Evolutionary conservation across 2,113 vertebrate species (phyloP).

Genomic region (Gymnorhina tibicen): DNA sequence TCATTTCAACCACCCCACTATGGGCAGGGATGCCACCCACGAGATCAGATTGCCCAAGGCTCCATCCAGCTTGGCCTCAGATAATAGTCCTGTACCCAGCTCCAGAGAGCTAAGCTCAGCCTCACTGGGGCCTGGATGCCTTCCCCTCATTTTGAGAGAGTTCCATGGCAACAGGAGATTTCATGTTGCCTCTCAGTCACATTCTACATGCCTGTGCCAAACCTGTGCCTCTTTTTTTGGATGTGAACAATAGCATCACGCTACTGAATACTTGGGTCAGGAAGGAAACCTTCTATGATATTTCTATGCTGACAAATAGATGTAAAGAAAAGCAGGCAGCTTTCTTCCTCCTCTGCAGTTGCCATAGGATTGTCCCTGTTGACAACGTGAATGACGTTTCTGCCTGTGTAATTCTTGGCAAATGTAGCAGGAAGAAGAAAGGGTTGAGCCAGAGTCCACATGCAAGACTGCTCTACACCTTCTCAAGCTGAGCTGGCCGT

Average conservation of each 20-base stretch:
- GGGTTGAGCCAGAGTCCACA: not conserved
- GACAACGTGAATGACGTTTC: not conserved
- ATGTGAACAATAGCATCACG: not conserved
- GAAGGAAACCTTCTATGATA: not conserved
- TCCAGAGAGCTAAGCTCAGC: not conserved
- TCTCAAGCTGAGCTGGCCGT: not conserved
- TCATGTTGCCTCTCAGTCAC: not conserved
- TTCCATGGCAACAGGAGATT: not conserved
- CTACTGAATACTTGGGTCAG: not conserved
- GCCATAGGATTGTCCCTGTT: not conserved
- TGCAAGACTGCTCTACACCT: not conserved
- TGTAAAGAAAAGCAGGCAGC: not conserved
- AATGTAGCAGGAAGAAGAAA: not conserved
- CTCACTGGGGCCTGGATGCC: not conserved
- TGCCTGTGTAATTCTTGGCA: not conserved
- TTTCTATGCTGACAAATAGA: not conserved
- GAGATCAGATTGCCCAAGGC: not conserved
- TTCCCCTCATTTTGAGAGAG: not conserved
- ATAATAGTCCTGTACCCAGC: not conserved
- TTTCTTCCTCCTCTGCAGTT: not conserved
- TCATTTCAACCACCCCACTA: not conserved
- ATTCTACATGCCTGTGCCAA: fast-evolving
- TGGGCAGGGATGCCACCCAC: fast-evolving
- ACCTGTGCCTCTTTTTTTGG: not conserved
- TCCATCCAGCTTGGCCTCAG: not conserved